Percentiles rank a stretch among this genome's conserved stretches.
phyloP scores from a whole-genome alignment of 1,140 invertebrate genomes.

The Drosophila pachea region DNA sequence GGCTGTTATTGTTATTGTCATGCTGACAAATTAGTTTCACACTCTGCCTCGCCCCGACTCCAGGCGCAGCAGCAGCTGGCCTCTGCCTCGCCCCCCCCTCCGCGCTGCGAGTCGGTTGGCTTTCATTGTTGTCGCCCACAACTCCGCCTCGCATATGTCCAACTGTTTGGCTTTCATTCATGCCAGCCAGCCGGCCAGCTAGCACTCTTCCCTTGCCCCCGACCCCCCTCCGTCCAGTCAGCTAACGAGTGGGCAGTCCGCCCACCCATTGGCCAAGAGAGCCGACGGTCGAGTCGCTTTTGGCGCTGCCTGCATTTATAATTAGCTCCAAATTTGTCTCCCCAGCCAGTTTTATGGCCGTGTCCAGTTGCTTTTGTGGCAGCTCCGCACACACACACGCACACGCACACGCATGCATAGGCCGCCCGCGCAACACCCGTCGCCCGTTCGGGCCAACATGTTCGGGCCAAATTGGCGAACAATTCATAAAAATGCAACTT shows the following conservation, averaged over 20 bases:
- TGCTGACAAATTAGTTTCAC: conserved; percentile 77
- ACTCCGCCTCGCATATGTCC: not conserved
- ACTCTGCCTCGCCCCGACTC: conserved; percentile 46
- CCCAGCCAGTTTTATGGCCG: conserved; percentile 59
- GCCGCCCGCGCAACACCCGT: not conserved
- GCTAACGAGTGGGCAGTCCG: conserved; percentile 42
- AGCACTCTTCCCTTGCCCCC: not conserved
- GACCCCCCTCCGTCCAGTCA: not conserved
- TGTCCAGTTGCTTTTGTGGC: conserved; percentile 44
- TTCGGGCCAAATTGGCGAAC: conserved; percentile 60
- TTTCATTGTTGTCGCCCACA: conserved; percentile 25
- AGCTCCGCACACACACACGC: not conserved
- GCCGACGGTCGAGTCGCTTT: conserved; percentile 44
- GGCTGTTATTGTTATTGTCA: conserved; percentile 67
- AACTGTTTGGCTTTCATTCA: conserved; percentile 43
- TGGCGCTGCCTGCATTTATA: conserved; percentile 68
- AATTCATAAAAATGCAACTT: conserved; percentile 70
- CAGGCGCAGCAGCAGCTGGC: too few relatives aligned
- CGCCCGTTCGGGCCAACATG: conserved; percentile 30
- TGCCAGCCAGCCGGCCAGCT: conserved; percentile 18
- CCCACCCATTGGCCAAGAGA: conserved; percentile 48
- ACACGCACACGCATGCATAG: not conserved
- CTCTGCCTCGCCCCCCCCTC: too few relatives aligned
- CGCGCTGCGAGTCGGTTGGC: conserved; percentile 1
- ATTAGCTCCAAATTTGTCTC: conserved; percentile 73